Percentiles rank a stretch among this genome's conserved stretches.
Conservation (phyloP, 2,888 invertebrate genomes). For the Alentia gelatinosa region DNA sequence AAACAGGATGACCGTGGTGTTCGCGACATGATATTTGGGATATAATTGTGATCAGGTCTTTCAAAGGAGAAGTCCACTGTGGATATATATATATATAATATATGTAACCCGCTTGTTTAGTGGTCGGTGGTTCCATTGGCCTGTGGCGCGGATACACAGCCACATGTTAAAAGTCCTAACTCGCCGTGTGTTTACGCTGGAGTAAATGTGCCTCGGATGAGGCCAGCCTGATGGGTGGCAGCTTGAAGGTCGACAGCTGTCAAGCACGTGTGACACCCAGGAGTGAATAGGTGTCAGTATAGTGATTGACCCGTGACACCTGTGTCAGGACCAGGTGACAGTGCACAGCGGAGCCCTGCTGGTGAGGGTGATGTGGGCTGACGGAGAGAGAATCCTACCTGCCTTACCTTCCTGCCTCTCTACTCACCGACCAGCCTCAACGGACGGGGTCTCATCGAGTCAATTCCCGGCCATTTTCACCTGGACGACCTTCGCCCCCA, state of each 20-base stretch:
- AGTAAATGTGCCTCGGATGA: too few relatives aligned
- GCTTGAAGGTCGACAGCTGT: background rate
- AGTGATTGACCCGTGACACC: background rate
- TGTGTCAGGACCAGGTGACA: too few relatives aligned
- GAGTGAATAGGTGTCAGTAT: background rate
- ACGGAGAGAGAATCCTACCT: background rate
- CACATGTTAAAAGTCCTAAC: too few relatives aligned
- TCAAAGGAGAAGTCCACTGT: too few relatives aligned
- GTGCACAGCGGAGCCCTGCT: background rate
- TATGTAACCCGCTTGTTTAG: too few relatives aligned
- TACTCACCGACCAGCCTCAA: background rate
- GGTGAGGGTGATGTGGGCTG: background rate
- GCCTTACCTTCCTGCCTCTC: background rate
- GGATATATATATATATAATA: too few relatives aligned
- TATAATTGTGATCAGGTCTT: too few relatives aligned
- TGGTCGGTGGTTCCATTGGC: background rate
- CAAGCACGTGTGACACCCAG: slow-evolving; percentile 4
- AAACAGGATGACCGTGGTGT: too few relatives aligned
- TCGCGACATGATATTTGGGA: too few relatives aligned
- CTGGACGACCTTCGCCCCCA: background rate
- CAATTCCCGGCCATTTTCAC: too few relatives aligned
- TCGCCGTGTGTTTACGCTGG: too few relatives aligned
- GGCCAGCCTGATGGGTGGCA: background rate
- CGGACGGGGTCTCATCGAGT: too few relatives aligned
- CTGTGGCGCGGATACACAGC: background rate